phyloP scores from a whole-genome alignment of 2,888 invertebrate genomes.

The Hartigia nigra region DNA sequence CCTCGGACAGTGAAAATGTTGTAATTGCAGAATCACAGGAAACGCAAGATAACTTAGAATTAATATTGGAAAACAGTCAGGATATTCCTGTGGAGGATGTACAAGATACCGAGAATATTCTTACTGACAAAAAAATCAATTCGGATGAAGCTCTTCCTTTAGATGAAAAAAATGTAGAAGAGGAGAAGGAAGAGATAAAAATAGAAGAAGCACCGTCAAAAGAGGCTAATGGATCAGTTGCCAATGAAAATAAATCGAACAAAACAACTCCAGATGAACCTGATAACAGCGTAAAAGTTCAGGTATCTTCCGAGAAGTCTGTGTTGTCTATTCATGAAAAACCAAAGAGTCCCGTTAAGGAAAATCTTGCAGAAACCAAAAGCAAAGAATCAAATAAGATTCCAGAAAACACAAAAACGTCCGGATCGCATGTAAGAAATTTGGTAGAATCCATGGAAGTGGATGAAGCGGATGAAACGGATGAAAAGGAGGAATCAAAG shows the following conservation, averaged over 20 bases:
- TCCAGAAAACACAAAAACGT: constrained; percentile 1
- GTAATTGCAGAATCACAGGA: constrained; percentile 18
- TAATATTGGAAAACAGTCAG: background rate
- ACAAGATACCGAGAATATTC: background rate
- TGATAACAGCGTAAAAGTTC: background rate
- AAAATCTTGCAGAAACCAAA: background rate
- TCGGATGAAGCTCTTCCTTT: background rate
- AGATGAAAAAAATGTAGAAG: background rate
- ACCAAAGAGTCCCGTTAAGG: background rate
- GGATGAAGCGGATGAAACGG: constrained; percentile 2
- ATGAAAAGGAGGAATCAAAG: background rate
- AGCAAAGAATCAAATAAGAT: constrained; percentile 5
- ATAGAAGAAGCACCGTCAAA: background rate
- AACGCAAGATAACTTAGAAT: background rate
- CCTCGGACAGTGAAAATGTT: background rate
- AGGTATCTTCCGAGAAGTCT: background rate
- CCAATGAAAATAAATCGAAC: background rate
- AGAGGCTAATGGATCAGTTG: background rate
- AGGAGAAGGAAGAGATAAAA: background rate
- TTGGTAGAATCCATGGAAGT: background rate
- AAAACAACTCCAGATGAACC: background rate
- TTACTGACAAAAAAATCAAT: background rate
- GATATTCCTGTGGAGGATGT: background rate
- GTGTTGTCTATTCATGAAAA: background rate
- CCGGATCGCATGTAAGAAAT: background rate